These are phyloP conservation scores for Manduca sexta DNA, from an alignment of 1,140 invertebrate species.

Conservation along the genomic window DNA sequence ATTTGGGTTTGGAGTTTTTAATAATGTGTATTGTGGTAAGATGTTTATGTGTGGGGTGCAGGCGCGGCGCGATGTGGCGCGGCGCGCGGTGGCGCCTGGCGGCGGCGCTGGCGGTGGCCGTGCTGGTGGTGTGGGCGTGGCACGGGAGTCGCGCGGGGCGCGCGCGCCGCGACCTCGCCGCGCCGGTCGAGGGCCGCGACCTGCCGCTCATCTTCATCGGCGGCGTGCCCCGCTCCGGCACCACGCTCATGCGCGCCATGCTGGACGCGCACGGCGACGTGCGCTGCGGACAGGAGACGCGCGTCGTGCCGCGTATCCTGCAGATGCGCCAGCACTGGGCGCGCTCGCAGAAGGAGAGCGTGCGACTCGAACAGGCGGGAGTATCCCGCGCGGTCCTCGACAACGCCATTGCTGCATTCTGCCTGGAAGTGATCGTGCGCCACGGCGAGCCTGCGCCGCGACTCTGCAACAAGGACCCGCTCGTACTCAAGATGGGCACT, in stretches of 20 bases:
- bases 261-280: slow-evolving; percentile 98
- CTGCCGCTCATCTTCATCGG: slow-evolving; percentile 98
- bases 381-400: slow-evolving; percentile 94
- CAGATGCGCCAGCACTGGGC: slow-evolving; percentile 95
- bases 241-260: slow-evolving; percentile 98
- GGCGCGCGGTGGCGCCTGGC: slow-evolving; percentile 31
- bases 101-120: slow-evolving; percentile 35
- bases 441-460: slow-evolving; percentile 95
- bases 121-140: slow-evolving; percentile 38
- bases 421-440: slow-evolving; percentile 95
- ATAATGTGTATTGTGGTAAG: too few species aligned
- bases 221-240: slow-evolving; percentile 96
- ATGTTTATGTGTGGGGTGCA: slow-evolving; percentile 7
- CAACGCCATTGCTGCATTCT: slow-evolving; percentile 96
- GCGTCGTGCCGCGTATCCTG: slow-evolving; percentile 83
- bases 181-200: slow-evolving; percentile 73
- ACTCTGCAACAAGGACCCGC: slow-evolving; percentile 98
- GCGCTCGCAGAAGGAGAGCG: slow-evolving; percentile 91
- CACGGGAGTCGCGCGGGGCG: slow-evolving; percentile 12
- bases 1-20: too few species aligned
- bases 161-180: slow-evolving; percentile 10
- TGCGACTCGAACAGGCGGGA: slow-evolving; percentile 93
- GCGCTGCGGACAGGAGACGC: slow-evolving; percentile 87
- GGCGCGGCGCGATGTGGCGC: slow-evolving; percentile 21
- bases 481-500: slow-evolving; percentile 96